A percentile compares a stretch with the other conserved stretches of the same genome.
phyloP scores from a whole-genome alignment of 2,113 vertebrate species.

The Laticauda laticaudata region DNA sequence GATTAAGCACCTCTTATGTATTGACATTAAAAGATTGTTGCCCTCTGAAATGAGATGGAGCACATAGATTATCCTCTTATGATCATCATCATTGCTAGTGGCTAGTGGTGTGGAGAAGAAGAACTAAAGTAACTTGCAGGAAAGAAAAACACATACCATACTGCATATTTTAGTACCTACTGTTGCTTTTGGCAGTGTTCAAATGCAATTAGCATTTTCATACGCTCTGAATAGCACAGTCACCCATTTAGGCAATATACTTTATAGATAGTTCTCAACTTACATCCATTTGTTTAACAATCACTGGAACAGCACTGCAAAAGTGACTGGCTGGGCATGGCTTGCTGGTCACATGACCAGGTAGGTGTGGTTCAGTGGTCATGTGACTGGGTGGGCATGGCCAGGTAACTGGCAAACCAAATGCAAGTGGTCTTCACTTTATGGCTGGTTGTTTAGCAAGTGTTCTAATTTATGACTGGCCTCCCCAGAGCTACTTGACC shows the following conservation, averaged over 20 bases:
- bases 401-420: no score
- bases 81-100: background rate
- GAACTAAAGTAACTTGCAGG: rapidly evolving
- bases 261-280: background rate
- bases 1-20: background rate
- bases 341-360: no score
- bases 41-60: background rate
- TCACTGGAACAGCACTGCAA: background rate
- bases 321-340: background rate
- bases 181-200: slow-evolving; percentile 13
- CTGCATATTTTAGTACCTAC: background rate
- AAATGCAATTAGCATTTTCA: slow-evolving; percentile 3
- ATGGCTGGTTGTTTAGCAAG: no score
- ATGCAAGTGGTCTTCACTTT: no score
- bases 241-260: background rate
- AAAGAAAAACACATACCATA: slow-evolving; percentile 13
- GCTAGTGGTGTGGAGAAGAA: background rate
- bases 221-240: slow-evolving; percentile 4
- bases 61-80: background rate
- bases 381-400: no score
- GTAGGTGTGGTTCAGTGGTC: no score
- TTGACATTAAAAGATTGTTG: slow-evolving; percentile 1
- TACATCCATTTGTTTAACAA: background rate
- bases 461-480: no score
- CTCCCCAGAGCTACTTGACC: no score